Conservation (phyloP, 2,113 vertebrate species). For the Thalassarche chlororhynchos region DNA sequence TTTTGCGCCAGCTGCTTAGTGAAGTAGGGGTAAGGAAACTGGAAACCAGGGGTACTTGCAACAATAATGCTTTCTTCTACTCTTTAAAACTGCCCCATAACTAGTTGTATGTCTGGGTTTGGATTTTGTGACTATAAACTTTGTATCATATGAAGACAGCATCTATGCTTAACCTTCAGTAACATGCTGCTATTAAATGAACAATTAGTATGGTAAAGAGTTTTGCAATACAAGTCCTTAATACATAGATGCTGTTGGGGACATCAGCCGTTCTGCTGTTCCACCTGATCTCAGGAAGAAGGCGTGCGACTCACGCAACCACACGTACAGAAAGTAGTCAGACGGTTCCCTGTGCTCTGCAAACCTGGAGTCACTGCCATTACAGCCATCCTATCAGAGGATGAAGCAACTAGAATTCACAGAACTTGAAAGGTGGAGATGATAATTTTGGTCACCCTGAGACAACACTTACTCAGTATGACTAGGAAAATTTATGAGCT, state of each 20-base stretch:
- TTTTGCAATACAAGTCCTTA: background rate
- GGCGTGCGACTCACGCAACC: background rate
- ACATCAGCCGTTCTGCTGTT: background rate
- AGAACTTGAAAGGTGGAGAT: background rate
- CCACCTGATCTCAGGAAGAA: background rate
- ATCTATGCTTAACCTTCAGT: background rate
- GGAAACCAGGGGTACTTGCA: background rate
- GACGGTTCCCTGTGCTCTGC: background rate
- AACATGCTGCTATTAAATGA: background rate
- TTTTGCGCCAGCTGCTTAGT: background rate
- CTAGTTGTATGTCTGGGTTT: background rate
- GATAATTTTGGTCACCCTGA: background rate
- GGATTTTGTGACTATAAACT: background rate
- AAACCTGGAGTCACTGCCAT: background rate
- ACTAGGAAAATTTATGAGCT: background rate
- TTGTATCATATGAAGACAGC: background rate
- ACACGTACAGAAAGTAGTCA: rapidly evolving
- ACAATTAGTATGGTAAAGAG: background rate
- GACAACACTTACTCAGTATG: background rate
- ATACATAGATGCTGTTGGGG: background rate
- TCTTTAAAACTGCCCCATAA: background rate
- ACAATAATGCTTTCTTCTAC: background rate
- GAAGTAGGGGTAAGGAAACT: background rate
- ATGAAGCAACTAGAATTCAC: background rate
- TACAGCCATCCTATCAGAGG: background rate